phyloP scores from a whole-genome alignment of 2,797 vertebrate genomes.

The Cirrhinus molitorella region DNA sequence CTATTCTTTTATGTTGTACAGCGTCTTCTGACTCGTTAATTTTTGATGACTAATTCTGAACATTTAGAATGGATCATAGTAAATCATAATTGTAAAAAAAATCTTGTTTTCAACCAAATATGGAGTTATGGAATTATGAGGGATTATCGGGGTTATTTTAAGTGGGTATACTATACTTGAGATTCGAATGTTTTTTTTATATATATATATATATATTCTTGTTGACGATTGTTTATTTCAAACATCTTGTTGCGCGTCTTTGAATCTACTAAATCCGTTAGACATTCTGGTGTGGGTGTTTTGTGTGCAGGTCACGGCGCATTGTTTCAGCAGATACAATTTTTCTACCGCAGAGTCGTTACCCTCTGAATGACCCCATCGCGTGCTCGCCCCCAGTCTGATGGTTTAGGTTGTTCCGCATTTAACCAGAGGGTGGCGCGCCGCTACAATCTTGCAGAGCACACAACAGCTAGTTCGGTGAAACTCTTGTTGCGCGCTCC shows the following conservation, averaged over 20 bases:
- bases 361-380: slow-evolving; percentile 93
- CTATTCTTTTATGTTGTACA: no score
- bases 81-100: background rate
- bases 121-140: background rate
- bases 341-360: slow-evolving; percentile 91
- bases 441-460: slow-evolving; percentile 81
- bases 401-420: slow-evolving; percentile 40
- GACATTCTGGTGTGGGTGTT: slow-evolving; percentile 7
- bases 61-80: background rate
- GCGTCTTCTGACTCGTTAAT: background rate
- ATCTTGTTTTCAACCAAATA: background rate
- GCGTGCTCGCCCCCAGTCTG: slow-evolving; percentile 70
- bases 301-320: slow-evolving; percentile 72
- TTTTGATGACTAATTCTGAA: background rate
- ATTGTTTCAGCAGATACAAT: slow-evolving; percentile 75
- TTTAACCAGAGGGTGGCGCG: slow-evolving; percentile 91
- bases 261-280: background rate
- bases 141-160: background rate
- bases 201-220: background rate
- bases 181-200: background rate
- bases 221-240: background rate
- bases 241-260: background rate
- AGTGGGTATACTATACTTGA: background rate
- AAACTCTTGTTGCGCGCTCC: slow-evolving; percentile 75
- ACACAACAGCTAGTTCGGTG: slow-evolving; percentile 58